Conservation (phyloP, 2,797 vertebrate genomes). For the Poeciliopsis gracilis region DNA sequence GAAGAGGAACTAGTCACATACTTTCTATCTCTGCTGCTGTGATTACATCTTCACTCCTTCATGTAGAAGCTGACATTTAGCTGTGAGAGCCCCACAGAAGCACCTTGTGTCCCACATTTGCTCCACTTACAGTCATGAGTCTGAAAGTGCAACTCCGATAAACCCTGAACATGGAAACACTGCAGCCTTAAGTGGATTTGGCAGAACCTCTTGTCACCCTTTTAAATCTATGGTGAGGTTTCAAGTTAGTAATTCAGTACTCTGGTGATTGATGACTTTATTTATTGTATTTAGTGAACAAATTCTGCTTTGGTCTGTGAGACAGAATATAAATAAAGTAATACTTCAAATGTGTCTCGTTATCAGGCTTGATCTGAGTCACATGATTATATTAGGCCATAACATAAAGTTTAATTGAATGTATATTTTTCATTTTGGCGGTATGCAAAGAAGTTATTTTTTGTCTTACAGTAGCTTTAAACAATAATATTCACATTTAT, state of each 20-base stretch:
- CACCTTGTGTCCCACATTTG: background rate
- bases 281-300: background rate
- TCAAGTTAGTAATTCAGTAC: background rate
- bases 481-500: background rate
- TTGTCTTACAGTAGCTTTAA: background rate
- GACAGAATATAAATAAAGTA: conserved; percentile 28
- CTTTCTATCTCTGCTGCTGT: conserved; percentile 8
- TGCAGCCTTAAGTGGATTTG: conserved; percentile 53
- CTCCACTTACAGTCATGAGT: conserved; percentile 12
- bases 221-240: background rate
- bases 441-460: background rate
- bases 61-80: conserved; percentile 55
- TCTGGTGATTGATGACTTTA: background rate
- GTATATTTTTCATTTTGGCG: background rate
- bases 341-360: background rate
- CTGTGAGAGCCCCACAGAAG: conserved; percentile 30
- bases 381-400: background rate
- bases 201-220: background rate
- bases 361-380: background rate
- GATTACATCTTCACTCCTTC: conserved; percentile 38
- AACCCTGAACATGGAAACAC: conserved; percentile 28
- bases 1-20: background rate
- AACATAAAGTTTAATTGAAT: background rate
- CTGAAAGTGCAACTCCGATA: conserved; percentile 25
- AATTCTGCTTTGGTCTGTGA: background rate